These are phyloP conservation scores for Dasypus novemcinctus DNA, from an alignment of 2,113 vertebrate species.

Conservation along the genomic window DNA sequence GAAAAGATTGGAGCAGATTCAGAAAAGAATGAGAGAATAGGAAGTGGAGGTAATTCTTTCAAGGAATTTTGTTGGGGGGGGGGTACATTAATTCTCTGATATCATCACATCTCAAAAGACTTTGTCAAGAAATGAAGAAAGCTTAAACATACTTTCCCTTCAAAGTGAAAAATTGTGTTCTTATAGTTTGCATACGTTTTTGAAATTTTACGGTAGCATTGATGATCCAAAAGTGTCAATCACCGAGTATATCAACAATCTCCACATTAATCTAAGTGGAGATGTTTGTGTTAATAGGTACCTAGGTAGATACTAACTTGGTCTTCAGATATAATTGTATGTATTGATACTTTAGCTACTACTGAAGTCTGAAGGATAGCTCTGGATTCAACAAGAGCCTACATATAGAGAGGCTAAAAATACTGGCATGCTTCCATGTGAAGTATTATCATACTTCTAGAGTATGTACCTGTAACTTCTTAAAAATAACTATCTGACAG, in stretches of 20 bases:
- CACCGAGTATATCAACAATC: not conserved
- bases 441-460: not conserved
- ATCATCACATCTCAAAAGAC: not conserved
- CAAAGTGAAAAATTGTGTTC: not conserved
- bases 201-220: constrained; percentile 9
- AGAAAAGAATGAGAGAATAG: not conserved
- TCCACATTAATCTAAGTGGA: not conserved
- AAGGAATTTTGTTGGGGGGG: constrained; percentile 4
- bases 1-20: not conserved
- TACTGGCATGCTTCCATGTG: no score
- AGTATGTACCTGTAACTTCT: not conserved
- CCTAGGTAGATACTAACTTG: not conserved
- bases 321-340: not conserved
- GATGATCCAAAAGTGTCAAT: constrained; percentile 26
- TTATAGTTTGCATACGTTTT: constrained; percentile 32
- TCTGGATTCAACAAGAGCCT: not conserved
- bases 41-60: not conserved
- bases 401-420: no score
- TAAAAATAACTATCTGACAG: not conserved
- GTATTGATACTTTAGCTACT: not conserved
- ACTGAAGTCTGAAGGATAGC: not conserved
- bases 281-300: not conserved
- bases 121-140: constrained; percentile 44
- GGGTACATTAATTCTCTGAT: not conserved
- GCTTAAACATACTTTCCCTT: not conserved